Conservation (phyloP, 2,888 invertebrate genomes). For the Caenorhabditis sp. region DNA sequence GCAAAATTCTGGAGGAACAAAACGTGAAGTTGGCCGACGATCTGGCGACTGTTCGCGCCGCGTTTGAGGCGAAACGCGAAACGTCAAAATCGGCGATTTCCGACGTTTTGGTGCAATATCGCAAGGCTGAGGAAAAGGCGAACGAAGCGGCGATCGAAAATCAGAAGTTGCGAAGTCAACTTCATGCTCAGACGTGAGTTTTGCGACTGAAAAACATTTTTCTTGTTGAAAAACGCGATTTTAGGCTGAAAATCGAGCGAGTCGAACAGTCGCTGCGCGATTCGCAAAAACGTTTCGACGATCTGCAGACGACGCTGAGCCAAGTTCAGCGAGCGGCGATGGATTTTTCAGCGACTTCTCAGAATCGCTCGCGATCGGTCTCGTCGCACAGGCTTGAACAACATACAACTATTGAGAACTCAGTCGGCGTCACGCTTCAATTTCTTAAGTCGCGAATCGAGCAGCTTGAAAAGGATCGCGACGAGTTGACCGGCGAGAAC, state of each 20-base stretch:
- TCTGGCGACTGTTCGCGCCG: conserved; percentile 30
- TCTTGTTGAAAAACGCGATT: neutral
- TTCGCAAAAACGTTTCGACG: conserved; percentile 19
- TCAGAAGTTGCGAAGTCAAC: conserved; percentile 26
- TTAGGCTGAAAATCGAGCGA: conserved; percentile 41
- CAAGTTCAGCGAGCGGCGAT: conserved; percentile 24
- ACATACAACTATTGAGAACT: conserved; percentile 31
- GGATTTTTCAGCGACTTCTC: conserved; percentile 17
- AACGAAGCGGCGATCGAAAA: conserved; percentile 24
- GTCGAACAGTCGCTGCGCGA: conserved; percentile 22
- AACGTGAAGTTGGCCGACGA: conserved; percentile 26
- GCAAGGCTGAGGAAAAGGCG: conserved; percentile 36
- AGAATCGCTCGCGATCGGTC: conserved; percentile 26
- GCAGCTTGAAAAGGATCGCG: conserved; percentile 47
- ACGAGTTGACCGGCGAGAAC: conserved; percentile 19
- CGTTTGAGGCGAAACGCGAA: conserved; percentile 36
- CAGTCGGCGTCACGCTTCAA: conserved; percentile 47
- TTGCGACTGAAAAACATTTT: neutral
- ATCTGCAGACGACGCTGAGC: conserved; percentile 15
- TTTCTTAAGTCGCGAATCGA: conserved; percentile 51
- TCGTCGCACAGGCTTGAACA: conserved; percentile 34
- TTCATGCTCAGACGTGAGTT: conserved; percentile 17
- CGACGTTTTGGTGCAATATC: conserved; percentile 30
- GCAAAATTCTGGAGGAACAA: conserved; percentile 28
- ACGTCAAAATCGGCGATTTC: conserved; percentile 32